Conservation (phyloP, 2,888 invertebrate species). For the Heteromurus nitidus region DNA sequence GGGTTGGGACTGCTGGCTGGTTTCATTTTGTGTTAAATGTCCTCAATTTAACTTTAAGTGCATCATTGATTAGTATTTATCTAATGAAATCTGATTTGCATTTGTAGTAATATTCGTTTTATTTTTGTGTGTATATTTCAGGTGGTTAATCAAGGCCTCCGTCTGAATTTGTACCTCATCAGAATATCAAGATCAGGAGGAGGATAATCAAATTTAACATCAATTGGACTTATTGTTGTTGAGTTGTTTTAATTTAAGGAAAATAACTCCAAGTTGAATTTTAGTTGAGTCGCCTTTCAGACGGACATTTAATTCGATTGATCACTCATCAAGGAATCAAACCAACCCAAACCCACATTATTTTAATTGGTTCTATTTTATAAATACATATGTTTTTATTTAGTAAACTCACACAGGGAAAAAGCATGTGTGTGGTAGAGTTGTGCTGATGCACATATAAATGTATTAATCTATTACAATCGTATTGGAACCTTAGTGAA, state of each 20-base stretch:
- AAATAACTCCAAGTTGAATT: constrained; percentile 31
- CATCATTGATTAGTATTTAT: no score
- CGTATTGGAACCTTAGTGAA: neutral
- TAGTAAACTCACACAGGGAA: neutral
- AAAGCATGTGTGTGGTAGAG: constrained; percentile 5
- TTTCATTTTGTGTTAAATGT: no score
- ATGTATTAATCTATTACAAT: constrained; percentile 13
- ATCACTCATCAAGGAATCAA: constrained; percentile 21
- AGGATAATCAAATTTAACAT: constrained; percentile 41
- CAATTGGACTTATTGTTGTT: constrained; percentile 59
- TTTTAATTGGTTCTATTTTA: constrained; percentile 19
- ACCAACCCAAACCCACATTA: neutral
- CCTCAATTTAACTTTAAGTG: no score
- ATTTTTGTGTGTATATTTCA: constrained; percentile 19
- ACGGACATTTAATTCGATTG: constrained; percentile 39
- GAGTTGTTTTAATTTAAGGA: constrained; percentile 54
- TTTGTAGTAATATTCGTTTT: neutral
- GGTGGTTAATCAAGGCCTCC: constrained; percentile 71
- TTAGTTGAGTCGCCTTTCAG: constrained; percentile 36
- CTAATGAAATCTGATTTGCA: no score
- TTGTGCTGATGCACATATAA: neutral
- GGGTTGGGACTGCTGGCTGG: no score
- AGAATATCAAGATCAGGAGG: constrained; percentile 67
- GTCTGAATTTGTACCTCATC: constrained; percentile 70
- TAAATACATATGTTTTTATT: constrained; percentile 1